These are phyloP conservation scores for Tanytarsus gracilentus DNA, from an alignment of 2,888 invertebrate species.

Conservation along the genomic window DNA sequence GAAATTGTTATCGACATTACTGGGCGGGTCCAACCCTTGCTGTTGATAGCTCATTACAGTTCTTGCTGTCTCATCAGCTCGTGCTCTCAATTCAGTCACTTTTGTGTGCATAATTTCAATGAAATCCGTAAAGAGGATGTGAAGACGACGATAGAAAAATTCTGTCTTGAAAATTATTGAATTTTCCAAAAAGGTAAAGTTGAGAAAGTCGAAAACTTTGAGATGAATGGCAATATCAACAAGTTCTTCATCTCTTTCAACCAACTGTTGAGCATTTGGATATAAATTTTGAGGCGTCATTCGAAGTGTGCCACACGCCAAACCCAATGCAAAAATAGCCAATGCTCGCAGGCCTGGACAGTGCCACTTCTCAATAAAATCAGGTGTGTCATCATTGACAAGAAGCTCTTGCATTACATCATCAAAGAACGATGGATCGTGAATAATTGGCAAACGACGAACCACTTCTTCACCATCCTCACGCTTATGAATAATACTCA, in stretches of 20 bases:
- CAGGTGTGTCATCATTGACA: constrained; percentile 36
- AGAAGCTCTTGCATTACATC: constrained; percentile 39
- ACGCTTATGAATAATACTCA: constrained; percentile 63
- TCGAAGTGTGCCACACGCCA: constrained; percentile 56
- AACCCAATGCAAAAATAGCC: constrained; percentile 59
- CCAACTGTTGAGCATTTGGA: constrained; percentile 44
- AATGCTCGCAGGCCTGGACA: constrained; percentile 51
- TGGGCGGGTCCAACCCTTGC: constrained; percentile 68
- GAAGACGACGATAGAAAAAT: constrained; percentile 74
- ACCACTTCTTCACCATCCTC: constrained; percentile 68
- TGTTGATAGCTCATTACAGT: constrained; percentile 63
- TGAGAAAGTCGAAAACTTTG: constrained; percentile 70
- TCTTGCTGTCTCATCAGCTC: constrained; percentile 82
- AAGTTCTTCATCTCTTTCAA: constrained; percentile 70
- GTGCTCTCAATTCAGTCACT: constrained; percentile 66
- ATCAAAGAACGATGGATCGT: constrained; percentile 42
- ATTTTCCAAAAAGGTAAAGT: constrained; percentile 61
- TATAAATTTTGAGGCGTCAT: constrained; percentile 50
- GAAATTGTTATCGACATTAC: constrained; percentile 65
- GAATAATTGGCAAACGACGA: constrained; percentile 56
- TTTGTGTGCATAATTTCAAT: constrained; percentile 79
- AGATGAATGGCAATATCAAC: constrained; percentile 70
- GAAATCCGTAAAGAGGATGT: constrained; percentile 81
- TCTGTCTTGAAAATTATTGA: constrained; percentile 62
- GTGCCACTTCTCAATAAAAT: constrained; percentile 43